A percentile compares a stretch with the other conserved stretches of the same genome.
Evolutionary conservation across 2,888 invertebrate genomes (phyloP).

Genomic region (Ceraclea dissimilis): DNA sequence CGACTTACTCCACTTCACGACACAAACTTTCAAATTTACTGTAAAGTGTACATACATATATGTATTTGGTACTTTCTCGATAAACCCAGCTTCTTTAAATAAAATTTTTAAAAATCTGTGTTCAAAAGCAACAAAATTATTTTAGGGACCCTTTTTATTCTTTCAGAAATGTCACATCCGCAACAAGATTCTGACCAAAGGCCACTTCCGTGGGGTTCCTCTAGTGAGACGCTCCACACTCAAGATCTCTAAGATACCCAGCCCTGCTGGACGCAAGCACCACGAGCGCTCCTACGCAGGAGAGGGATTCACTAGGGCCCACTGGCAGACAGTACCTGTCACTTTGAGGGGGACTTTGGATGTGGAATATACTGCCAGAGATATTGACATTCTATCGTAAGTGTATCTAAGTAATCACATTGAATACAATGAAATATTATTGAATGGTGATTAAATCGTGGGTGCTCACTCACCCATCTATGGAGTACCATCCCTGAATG

Average conservation of each 20-base stretch:
- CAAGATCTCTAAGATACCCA: neutral
- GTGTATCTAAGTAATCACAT: too few relatives aligned
- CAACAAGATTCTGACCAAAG: slow-evolving; percentile 2
- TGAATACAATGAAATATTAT: too few relatives aligned
- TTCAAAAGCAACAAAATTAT: too few relatives aligned
- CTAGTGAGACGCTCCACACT: slow-evolving; percentile 10
- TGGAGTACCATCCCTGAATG: too few relatives aligned
- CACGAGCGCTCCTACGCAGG: neutral
- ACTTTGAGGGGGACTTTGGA: slow-evolving; percentile 7
- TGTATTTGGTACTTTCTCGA: too few relatives aligned
- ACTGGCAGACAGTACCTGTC: slow-evolving; percentile 16
- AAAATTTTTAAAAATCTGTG: too few relatives aligned
- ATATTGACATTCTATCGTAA: slow-evolving; percentile 22
- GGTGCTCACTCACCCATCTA: neutral
- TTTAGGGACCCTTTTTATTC: too few relatives aligned
- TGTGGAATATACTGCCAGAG: slow-evolving; percentile 10
- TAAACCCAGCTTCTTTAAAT: too few relatives aligned
- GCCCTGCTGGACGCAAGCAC: neutral
- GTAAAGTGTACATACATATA: too few relatives aligned
- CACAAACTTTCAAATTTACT: too few relatives aligned
- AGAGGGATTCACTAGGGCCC: slow-evolving; percentile 2
- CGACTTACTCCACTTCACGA: too few relatives aligned
- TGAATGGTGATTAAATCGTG: too few relatives aligned
- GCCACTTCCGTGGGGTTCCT: slow-evolving; percentile 19
- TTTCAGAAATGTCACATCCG: slow-evolving; percentile 15